These are phyloP conservation scores for Chaetura pelagica DNA, from an alignment of 2,113 vertebrate species.

Conservation along the genomic window DNA sequence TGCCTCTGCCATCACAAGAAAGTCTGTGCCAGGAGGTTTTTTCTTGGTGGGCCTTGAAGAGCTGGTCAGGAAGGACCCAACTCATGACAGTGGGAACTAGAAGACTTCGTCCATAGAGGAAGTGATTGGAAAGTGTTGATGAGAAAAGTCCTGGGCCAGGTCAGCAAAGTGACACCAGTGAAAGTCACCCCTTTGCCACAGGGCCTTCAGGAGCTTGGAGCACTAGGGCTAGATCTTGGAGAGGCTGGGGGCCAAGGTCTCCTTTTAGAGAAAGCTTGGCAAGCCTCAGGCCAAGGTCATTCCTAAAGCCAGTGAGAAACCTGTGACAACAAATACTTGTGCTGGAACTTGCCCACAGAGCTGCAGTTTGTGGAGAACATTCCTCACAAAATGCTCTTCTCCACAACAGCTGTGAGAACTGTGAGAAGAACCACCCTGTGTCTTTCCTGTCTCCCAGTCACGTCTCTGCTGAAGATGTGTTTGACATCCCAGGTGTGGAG, in stretches of 20 bases:
- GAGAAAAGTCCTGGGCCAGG: neutral
- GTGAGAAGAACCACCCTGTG: neutral
- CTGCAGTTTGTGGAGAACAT: neutral
- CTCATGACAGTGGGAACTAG: neutral
- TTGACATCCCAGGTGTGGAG: neutral
- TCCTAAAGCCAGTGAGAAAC: neutral
- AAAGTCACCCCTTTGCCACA: neutral
- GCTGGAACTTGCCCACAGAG: neutral
- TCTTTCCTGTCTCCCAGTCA: neutral
- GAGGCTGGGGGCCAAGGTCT: neutral
- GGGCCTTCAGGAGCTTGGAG: neutral
- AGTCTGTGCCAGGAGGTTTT: neutral
- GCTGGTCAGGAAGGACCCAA: neutral
- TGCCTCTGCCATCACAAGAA: neutral
- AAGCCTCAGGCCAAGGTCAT: neutral
- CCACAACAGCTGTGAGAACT: neutral
- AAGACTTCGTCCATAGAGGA: neutral
- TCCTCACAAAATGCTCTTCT: neutral
- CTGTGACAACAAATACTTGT: neutral
- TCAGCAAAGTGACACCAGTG: neutral
- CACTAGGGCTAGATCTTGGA: neutral
- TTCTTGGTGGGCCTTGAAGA: neutral
- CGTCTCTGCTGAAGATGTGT: neutral
- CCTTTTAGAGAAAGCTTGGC: neutral
- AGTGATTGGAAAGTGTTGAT: neutral